Evolutionary conservation across 1,140 invertebrate genomes (phyloP).

Genomic region (Limonius californicus): DNA sequence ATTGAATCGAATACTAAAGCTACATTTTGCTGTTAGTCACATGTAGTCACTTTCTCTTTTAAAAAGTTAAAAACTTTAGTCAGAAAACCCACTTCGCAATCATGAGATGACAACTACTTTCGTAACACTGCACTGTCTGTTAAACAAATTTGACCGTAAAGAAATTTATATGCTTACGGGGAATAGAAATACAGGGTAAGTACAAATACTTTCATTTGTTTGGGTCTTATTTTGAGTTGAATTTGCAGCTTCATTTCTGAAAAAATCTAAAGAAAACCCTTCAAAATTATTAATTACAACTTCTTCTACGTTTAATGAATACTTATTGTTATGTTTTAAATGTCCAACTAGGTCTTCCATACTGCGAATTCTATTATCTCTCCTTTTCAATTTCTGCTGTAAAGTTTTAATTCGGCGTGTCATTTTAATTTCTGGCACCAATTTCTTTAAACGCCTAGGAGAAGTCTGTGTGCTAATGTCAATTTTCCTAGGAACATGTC

Average conservation of each 20-base stretch:
- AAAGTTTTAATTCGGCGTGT: conserved; percentile 6
- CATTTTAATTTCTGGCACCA: background rate
- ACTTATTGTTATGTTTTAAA: conserved; percentile 10
- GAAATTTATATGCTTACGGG: conserved; percentile 29
- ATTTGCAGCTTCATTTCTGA: conserved; percentile 23
- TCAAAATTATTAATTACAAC: conserved; percentile 13
- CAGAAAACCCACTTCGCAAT: conserved; percentile 19
- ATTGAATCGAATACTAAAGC: too few relatives aligned
- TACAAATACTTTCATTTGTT: conserved; percentile 31
- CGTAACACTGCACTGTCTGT: conserved; percentile 21
- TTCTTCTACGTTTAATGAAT: background rate
- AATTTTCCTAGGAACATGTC: too few relatives aligned
- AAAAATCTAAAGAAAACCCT: conserved; percentile 28
- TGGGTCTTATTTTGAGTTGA: conserved; percentile 18
- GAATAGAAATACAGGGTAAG: conserved; percentile 29
- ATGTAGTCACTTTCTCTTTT: too few relatives aligned
- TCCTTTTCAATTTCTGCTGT: conserved; percentile 7
- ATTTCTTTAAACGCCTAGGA: background rate
- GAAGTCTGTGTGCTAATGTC: background rate
- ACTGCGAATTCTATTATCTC: background rate
- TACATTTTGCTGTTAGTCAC: too few relatives aligned
- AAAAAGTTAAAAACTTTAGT: conserved; percentile 21
- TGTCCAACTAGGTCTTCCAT: conserved; percentile 15
- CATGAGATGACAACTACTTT: conserved; percentile 15
- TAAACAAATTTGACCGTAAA: conserved; percentile 25